Conservation (phyloP, 2,888 invertebrate genomes). For the Erannis defoliaria region DNA sequence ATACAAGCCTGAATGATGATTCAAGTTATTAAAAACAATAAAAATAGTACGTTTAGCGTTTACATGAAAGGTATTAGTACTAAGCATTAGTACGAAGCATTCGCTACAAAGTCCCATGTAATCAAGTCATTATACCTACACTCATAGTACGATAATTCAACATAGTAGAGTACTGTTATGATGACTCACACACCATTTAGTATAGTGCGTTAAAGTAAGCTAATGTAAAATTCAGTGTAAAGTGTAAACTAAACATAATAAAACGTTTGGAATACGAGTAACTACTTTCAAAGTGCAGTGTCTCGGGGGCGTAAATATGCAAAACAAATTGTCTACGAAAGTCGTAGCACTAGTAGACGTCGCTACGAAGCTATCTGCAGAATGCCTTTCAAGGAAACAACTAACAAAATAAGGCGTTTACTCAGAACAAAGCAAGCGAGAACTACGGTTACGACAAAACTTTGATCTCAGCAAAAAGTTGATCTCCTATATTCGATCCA, state of each 20-base stretch:
- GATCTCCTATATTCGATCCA: slow-evolving; percentile 62
- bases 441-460: slow-evolving; percentile 54
- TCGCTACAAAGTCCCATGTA: too few species aligned
- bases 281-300: not conserved
- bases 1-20: too few species aligned
- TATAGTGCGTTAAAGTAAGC: not conserved
- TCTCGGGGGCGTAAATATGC: not conserved
- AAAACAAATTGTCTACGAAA: slow-evolving; percentile 23
- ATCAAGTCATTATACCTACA: not conserved
- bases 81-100: too few species aligned
- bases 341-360: slow-evolving; percentile 28
- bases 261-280: not conserved
- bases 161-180: not conserved
- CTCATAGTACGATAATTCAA: not conserved
- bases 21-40: too few species aligned
- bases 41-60: too few species aligned
- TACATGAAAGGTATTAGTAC: too few species aligned
- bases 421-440: slow-evolving; percentile 19
- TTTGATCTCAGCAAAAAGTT: slow-evolving; percentile 56
- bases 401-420: slow-evolving; percentile 16
- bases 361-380: slow-evolving; percentile 23
- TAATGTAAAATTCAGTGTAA: not conserved
- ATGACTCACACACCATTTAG: not conserved
- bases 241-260: too few species aligned
- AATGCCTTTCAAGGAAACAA: slow-evolving; percentile 6